phyloP scores from a whole-genome alignment of 2,888 invertebrate species.

The Lagria hirta region DNA sequence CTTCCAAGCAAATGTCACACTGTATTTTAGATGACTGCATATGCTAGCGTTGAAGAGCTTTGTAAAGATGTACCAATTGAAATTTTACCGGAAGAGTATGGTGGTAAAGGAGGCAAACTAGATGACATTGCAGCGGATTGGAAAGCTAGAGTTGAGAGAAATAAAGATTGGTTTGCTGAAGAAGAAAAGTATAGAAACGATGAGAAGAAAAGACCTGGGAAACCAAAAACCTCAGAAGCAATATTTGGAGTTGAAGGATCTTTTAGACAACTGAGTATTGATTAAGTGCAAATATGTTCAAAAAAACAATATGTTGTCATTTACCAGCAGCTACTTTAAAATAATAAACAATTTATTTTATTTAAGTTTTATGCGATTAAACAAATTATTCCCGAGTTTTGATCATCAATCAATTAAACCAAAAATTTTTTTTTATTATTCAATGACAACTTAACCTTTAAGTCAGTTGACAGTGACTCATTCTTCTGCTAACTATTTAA shows the following conservation, averaged over 20 bases:
- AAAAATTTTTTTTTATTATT: no score
- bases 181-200: constrained; percentile 55
- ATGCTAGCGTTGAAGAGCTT: constrained; percentile 58
- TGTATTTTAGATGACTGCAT: constrained; percentile 59
- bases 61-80: constrained; percentile 61
- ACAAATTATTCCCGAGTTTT: no score
- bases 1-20: no score
- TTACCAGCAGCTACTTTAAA: no score
- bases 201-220: constrained; percentile 58
- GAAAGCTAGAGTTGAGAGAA: constrained; percentile 57
- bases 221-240: constrained; percentile 57
- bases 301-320: no score
- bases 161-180: constrained; percentile 58
- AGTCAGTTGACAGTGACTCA: no score
- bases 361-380: no score
- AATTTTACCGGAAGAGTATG: constrained; percentile 66
- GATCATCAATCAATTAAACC: no score
- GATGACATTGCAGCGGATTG: constrained; percentile 58
- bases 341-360: no score
- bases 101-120: constrained; percentile 62
- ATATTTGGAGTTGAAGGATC: constrained; percentile 60
- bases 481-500: no score
- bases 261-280: constrained; percentile 57
- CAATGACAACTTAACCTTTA: no score
- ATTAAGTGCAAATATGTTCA: no score